A percentile compares a stretch with the other conserved stretches of the same genome.
phyloP scores from a whole-genome alignment of 1,140 invertebrate species.

The Dendrolimus kikuchii region DNA sequence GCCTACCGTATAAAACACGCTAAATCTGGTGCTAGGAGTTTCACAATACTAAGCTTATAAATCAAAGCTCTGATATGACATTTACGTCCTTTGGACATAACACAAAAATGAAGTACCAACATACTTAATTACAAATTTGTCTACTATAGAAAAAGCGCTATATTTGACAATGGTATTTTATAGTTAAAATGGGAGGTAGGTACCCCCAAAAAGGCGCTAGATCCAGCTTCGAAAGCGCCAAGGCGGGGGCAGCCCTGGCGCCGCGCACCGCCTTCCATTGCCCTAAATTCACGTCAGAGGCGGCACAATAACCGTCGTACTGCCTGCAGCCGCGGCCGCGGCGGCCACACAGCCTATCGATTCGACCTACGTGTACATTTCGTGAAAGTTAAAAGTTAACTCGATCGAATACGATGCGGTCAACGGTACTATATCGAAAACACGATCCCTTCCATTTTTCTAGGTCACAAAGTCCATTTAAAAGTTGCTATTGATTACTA shows the following conservation, averaged over 20 bases:
- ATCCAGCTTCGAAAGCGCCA: too few species aligned
- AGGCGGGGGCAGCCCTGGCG: slow-evolving; percentile 2
- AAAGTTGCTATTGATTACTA: slow-evolving; percentile 47
- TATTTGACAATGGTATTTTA: too few species aligned
- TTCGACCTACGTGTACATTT: slow-evolving; percentile 42
- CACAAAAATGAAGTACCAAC: too few species aligned
- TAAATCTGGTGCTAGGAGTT: too few species aligned
- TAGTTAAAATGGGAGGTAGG: too few species aligned
- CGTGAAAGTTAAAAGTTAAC: slow-evolving; percentile 68
- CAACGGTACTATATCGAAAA: slow-evolving; percentile 38
- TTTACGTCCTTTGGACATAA: too few species aligned
- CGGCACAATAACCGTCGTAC: slow-evolving; percentile 64
- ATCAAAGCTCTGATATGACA: too few species aligned
- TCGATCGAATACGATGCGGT: slow-evolving; percentile 61
- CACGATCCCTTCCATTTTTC: slow-evolving; percentile 40
- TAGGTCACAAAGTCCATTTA: slow-evolving; percentile 56
- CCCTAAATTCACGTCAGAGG: slow-evolving; percentile 65
- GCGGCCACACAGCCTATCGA: slow-evolving; percentile 59
- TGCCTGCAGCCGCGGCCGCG: slow-evolving; percentile 53
- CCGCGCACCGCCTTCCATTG: slow-evolving; percentile 56
- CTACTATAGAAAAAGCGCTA: too few species aligned
- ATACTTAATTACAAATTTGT: too few species aligned
- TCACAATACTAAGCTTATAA: too few species aligned
- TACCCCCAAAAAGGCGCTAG: too few species aligned
- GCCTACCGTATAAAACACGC: too few species aligned